These are phyloP conservation scores for Cosmopolites sordidus DNA, from an alignment of 2,888 invertebrate species.

Conservation along the genomic window DNA sequence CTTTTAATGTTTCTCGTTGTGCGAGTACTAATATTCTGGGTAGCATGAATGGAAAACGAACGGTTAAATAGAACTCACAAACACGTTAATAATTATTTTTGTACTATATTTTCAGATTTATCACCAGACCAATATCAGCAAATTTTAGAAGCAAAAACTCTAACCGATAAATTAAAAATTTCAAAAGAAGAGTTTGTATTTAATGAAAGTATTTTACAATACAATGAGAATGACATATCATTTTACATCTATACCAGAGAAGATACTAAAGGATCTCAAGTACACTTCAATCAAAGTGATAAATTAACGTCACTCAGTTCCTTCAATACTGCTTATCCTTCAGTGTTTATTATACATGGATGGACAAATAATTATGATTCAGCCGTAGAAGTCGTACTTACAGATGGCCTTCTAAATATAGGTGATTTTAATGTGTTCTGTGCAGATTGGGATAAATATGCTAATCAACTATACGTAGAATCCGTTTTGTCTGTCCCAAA, in stretches of 20 bases:
- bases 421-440: slow-evolving; percentile 41
- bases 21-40: too few species aligned
- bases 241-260: slow-evolving; percentile 21
- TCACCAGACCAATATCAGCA: neutral
- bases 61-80: too few species aligned
- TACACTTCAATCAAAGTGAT: slow-evolving; percentile 7
- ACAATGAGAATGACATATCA: slow-evolving; percentile 28
- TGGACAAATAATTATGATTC: slow-evolving; percentile 38
- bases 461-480: slow-evolving; percentile 30
- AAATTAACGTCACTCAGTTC: slow-evolving; percentile 9
- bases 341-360: slow-evolving; percentile 41
- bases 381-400: slow-evolving; percentile 31
- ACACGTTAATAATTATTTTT: too few species aligned
- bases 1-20: too few species aligned
- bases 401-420: slow-evolving; percentile 29
- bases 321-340: slow-evolving; percentile 30
- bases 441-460: slow-evolving; percentile 39
- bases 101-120: too few species aligned
- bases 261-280: slow-evolving; percentile 3
- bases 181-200: neutral
- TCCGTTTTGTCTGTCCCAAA: slow-evolving; percentile 30
- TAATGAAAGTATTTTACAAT: neutral
- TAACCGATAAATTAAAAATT: neutral
- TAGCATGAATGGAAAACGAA: too few species aligned
- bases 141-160: neutral